These are phyloP conservation scores for Carcina quercana DNA, from an alignment of 2,888 invertebrate species.

Conservation along the genomic window DNA sequence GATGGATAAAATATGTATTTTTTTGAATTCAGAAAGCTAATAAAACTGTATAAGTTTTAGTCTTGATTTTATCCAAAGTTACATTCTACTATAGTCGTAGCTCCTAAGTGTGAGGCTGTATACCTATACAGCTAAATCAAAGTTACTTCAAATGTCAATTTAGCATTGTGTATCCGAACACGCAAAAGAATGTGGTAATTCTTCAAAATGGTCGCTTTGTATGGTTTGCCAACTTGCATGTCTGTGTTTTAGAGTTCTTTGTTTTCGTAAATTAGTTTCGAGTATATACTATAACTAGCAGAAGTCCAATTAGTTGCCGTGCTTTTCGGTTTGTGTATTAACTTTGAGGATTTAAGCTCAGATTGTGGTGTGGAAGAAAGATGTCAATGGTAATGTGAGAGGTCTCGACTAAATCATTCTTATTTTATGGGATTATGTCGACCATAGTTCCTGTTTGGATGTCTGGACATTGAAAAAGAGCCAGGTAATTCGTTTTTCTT, in stretches of 20 bases:
- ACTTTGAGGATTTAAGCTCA: conserved; percentile 29
- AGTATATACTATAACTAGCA: conserved; percentile 33
- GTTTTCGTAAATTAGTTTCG: conserved; percentile 56
- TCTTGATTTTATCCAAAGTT: no score
- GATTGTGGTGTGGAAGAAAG: conserved; percentile 49
- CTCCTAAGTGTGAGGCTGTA: no score
- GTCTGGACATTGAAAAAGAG: conserved; percentile 43
- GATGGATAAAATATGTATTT: no score
- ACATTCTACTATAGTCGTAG: no score
- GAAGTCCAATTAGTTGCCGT: conserved; percentile 30
- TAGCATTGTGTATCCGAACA: conserved; percentile 47
- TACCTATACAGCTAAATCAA: no score
- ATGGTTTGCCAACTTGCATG: conserved; percentile 77
- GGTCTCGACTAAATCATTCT: conserved; percentile 56
- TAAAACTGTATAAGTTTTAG: no score
- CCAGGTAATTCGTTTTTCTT: conserved; percentile 40
- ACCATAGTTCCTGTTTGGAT: conserved; percentile 47
- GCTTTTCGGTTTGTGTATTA: conserved; percentile 31
- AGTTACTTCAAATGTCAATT: no score
- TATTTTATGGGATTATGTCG: conserved; percentile 62
- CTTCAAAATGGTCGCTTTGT: conserved; percentile 82
- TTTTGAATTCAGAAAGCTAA: no score
- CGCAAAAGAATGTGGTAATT: conserved; percentile 81
- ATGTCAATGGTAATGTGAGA: conserved; percentile 74
- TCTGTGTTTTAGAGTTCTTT: conserved; percentile 71